phyloP scores from a whole-genome alignment of 2,113 vertebrate genomes.

The Paracanthobrama guichenoti region DNA sequence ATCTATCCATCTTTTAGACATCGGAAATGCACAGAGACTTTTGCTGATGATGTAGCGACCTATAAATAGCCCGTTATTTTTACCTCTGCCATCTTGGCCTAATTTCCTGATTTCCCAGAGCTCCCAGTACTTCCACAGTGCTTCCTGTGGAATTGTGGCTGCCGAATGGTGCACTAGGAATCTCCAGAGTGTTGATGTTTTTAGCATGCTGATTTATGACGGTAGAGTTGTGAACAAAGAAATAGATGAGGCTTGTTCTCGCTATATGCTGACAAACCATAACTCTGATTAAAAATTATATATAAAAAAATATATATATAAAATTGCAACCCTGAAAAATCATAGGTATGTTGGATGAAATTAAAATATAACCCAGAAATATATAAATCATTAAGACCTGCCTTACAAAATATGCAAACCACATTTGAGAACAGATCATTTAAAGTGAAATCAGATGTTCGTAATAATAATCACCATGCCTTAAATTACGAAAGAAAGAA shows the following conservation, averaged over 20 bases:
- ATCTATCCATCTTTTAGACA: constrained; percentile 38
- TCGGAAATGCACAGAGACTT: constrained; percentile 39
- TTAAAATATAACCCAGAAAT: neutral
- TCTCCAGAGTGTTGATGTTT: constrained; percentile 35
- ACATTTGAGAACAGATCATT: neutral
- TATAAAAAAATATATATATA: no score
- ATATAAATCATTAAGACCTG: neutral
- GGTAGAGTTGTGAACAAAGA: constrained; percentile 63
- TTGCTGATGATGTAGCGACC: constrained; percentile 62
- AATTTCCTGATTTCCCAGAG: constrained; percentile 70
- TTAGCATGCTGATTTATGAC: constrained; percentile 49
- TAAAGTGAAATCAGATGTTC: neutral
- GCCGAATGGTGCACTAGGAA: constrained; percentile 57
- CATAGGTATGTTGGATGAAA: neutral
- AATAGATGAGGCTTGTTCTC: constrained; percentile 63
- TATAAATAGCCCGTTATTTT: constrained; percentile 81
- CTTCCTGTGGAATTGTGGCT: constrained; percentile 66
- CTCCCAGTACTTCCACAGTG: constrained; percentile 63
- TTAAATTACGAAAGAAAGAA: neutral
- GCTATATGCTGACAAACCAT: neutral
- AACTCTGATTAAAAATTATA: constrained; percentile 26
- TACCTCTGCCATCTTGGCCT: constrained; percentile 80
- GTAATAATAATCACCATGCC: neutral
- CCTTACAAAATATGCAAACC: neutral
- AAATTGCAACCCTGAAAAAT: no score